Conservation (phyloP, 2,797 vertebrate species). For the Syndactyla subalaris region DNA sequence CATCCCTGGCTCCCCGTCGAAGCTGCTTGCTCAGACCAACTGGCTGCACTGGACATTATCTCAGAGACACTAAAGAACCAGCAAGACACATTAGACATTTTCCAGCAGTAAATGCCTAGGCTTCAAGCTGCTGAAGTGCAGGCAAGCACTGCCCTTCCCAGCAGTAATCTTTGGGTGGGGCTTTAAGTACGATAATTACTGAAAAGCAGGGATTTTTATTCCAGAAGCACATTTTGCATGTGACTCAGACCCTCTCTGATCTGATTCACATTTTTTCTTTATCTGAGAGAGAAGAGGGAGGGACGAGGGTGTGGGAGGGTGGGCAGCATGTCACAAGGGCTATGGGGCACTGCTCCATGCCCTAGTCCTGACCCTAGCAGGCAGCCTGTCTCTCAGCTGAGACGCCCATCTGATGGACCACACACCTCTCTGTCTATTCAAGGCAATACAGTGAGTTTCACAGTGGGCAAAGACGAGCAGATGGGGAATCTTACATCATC, state of each 20-base stretch:
- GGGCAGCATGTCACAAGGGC: rapidly evolving
- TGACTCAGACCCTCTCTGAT: not conserved
- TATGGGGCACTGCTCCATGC: rapidly evolving
- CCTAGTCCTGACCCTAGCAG: not conserved
- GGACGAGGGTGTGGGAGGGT: not conserved
- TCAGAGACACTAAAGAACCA: not conserved
- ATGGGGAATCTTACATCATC: not conserved
- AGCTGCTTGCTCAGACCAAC: not conserved
- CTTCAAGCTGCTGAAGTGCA: not conserved
- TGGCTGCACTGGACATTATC: constrained; percentile 2
- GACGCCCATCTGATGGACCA: not conserved
- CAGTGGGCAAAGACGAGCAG: not conserved
- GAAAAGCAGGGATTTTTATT: not conserved
- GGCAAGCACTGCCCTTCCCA: not conserved
- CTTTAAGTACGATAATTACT: not conserved
- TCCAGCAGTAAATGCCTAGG: not conserved
- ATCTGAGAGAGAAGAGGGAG: not conserved
- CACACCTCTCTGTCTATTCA: not conserved
- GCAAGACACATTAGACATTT: not conserved
- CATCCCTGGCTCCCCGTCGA: rapidly evolving
- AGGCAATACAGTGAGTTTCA: not conserved
- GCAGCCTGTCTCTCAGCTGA: not conserved
- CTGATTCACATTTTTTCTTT: not conserved
- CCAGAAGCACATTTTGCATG: not conserved
- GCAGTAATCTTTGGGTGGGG: not conserved